Conservation (phyloP, 2,113 vertebrate genomes). For the Ranitomeya imitator region DNA sequence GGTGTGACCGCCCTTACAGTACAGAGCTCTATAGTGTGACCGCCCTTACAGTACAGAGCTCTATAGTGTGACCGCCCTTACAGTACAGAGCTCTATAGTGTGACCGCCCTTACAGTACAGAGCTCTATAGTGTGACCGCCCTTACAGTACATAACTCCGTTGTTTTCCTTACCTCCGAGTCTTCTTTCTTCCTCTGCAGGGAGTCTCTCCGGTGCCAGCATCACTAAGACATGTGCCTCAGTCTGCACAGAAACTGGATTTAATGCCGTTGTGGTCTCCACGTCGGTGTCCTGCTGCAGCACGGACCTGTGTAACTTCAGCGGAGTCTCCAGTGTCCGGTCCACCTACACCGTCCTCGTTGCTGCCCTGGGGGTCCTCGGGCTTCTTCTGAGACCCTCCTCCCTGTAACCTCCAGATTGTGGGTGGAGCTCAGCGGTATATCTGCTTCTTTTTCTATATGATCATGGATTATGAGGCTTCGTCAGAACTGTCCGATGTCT, state of each 20-base stretch:
- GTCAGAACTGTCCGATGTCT: too few relatives aligned
- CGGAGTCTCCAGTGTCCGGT: background rate
- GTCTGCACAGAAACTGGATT: background rate
- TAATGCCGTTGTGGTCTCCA: conserved; percentile 22
- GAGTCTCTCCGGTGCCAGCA: background rate
- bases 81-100: background rate
- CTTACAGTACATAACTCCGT: background rate
- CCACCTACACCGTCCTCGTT: conserved; percentile 3
- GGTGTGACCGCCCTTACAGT: background rate
- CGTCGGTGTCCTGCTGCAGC: conserved; percentile 66
- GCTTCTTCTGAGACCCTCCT: background rate
- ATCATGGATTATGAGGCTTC: too few relatives aligned
- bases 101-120: background rate
- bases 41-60: background rate
- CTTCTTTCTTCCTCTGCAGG: background rate
- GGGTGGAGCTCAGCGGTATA: too few relatives aligned
- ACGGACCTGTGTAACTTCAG: conserved; percentile 58
- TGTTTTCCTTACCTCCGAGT: background rate
- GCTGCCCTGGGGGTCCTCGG: background rate
- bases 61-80: background rate
- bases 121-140: background rate
- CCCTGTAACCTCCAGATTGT: background rate
- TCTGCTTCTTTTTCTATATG: too few relatives aligned
- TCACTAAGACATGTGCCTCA: conserved; percentile 6
- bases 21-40: background rate